phyloP scores from a whole-genome alignment of 2,888 invertebrate genomes.

The Drosophila longiperda region DNA sequence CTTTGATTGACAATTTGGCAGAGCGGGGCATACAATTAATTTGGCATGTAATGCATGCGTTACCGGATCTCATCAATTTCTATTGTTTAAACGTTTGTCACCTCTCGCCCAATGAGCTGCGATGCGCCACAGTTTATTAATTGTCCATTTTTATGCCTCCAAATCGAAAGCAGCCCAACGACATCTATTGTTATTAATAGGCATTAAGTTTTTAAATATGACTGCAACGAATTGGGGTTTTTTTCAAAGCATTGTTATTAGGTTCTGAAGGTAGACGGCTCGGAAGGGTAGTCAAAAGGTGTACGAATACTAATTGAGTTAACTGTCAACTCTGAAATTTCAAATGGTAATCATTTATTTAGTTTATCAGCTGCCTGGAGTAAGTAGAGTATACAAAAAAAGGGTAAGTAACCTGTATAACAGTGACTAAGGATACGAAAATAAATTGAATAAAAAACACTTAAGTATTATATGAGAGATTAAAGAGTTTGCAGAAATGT shows the following conservation, averaged over 20 bases:
- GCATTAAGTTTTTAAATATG: conserved; percentile 57
- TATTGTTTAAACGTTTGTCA: conserved; percentile 78
- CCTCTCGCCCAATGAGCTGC: conserved; percentile 44
- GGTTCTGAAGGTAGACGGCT: neutral
- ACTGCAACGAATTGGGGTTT: conserved; percentile 55
- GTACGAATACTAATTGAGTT: conserved; percentile 39
- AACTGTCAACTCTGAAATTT: conserved; percentile 17
- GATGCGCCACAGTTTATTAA: conserved; percentile 67
- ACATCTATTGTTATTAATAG: conserved; percentile 73
- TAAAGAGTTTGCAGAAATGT: accelerated
- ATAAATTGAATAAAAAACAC: neutral
- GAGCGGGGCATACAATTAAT: conserved; percentile 66
- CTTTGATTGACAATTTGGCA: conserved; percentile 76
- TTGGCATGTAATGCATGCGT: conserved; percentile 79
- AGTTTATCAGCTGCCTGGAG: neutral
- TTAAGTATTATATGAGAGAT: neutral
- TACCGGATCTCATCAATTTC: conserved; percentile 77
- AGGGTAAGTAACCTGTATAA: neutral
- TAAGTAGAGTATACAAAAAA: neutral
- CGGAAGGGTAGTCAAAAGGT: conserved; percentile 11
- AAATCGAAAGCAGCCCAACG: conserved; percentile 38
- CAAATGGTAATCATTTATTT: neutral
- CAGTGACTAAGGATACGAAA: neutral
- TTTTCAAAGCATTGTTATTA: conserved; percentile 5
- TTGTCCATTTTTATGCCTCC: conserved; percentile 66